Conservation (phyloP, 2,797 vertebrate species). For the Helostoma temminkii region DNA sequence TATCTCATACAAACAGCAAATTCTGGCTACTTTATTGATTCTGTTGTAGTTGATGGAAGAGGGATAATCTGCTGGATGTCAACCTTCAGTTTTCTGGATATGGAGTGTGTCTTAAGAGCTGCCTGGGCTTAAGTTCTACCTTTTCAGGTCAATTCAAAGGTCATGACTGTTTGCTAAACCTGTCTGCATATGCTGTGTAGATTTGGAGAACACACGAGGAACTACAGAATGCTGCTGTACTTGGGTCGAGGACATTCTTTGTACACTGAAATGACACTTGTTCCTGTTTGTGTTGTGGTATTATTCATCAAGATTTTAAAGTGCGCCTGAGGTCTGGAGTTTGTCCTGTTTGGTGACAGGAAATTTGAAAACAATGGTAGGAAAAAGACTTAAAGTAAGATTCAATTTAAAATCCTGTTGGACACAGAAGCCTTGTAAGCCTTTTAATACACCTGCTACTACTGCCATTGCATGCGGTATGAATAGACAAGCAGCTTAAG, state of each 20-base stretch:
- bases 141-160: conserved; percentile 16
- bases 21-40: conserved; percentile 15
- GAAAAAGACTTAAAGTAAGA: too few species aligned
- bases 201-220: background rate
- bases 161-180: background rate
- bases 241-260: background rate
- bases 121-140: background rate
- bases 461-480: too few species aligned
- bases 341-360: too few species aligned
- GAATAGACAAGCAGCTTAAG: too few species aligned
- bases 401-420: too few species aligned
- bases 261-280: background rate
- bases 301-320: too few species aligned
- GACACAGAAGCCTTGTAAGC: too few species aligned
- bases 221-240: background rate
- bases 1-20: conserved; percentile 18
- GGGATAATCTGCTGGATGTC: conserved; percentile 10
- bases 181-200: conserved; percentile 6
- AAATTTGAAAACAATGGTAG: too few species aligned
- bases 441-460: too few species aligned
- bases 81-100: background rate
- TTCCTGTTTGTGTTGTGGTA: too few species aligned
- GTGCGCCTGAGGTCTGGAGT: too few species aligned
- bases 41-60: background rate
- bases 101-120: background rate